Evolutionary conservation across 1,140 invertebrate genomes (phyloP).

Genomic region (Drosophila lacteicornis): DNA sequence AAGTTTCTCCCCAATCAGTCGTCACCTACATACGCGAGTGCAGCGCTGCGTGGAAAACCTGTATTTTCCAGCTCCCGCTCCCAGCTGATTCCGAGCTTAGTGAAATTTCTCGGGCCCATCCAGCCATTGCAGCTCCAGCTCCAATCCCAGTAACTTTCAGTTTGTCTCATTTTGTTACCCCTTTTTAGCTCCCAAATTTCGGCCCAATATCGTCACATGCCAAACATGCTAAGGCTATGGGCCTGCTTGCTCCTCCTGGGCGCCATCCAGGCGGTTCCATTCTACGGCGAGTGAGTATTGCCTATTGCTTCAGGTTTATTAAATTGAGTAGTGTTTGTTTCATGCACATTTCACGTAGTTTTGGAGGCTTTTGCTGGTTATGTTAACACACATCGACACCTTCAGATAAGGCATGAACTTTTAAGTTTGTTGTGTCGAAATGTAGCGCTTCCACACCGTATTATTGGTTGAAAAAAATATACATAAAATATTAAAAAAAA

Average conservation of each 20-base stretch:
- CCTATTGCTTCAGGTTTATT: conserved; percentile 1
- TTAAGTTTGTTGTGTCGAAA: conserved; percentile 20
- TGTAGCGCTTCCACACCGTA: background rate
- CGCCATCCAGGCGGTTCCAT: conserved; percentile 58
- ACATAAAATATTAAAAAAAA: background rate
- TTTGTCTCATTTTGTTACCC: conserved; percentile 27
- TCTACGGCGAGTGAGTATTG: conserved; percentile 68
- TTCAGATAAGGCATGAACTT: conserved; percentile 48
- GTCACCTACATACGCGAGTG: conserved; percentile 62
- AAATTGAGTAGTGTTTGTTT: conserved; percentile 59
- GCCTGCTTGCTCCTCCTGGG: conserved; percentile 64
- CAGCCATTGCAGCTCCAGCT: conserved; percentile 34
- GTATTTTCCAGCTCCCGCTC: conserved; percentile 52
- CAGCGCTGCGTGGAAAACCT: conserved; percentile 65
- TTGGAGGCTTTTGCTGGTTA: conserved; percentile 5
- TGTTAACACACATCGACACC: conserved; percentile 38
- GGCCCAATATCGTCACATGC: conserved; percentile 37
- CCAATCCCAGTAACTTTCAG: conserved; percentile 57
- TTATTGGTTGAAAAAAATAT: background rate
- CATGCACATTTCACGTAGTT: conserved; percentile 67
- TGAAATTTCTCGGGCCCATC: conserved; percentile 59
- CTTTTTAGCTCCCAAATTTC: conserved; percentile 31
- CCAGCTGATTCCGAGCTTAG: conserved; percentile 59
- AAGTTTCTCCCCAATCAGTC: conserved; percentile 55
- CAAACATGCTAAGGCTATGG: conserved; percentile 61